A percentile compares a stretch with the other conserved stretches of the same genome.
Evolutionary conservation across 2,888 invertebrate species (phyloP).

Genomic region (Heliconius ismenius): DNA sequence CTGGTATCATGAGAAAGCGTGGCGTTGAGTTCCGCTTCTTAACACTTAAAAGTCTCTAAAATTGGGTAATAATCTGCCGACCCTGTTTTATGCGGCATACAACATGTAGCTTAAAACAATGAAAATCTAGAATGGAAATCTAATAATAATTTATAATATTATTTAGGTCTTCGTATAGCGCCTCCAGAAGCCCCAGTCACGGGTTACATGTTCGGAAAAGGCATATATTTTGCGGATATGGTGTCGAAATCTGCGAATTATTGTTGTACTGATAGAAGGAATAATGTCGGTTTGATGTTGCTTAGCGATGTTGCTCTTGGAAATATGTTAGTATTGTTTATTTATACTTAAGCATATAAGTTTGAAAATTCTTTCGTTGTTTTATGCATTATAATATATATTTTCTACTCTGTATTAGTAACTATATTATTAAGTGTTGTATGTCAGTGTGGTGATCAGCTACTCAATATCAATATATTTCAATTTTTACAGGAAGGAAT

Average conservation of each 20-base stretch:
- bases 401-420: neutral
- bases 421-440: neutral
- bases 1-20: neutral
- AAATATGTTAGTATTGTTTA: slow-evolving; percentile 85
- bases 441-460: neutral
- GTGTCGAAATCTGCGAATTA: slow-evolving; percentile 99
- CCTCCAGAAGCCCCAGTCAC: slow-evolving; percentile 98
- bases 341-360: neutral
- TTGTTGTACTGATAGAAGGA: slow-evolving; percentile 87
- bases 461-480: neutral
- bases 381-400: neutral
- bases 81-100: neutral
- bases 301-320: slow-evolving; percentile 98
- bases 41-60: neutral
- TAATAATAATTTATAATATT: neutral
- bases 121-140: neutral
- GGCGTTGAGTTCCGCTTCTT: neutral
- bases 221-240: slow-evolving; percentile 99
- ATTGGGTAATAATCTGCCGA: neutral
- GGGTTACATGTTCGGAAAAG: slow-evolving; percentile 99
- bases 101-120: neutral
- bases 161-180: slow-evolving; percentile 92
- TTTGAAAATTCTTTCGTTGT: neutral
- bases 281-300: slow-evolving; percentile 91
- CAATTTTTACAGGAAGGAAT: slow-evolving; percentile 85